Base-by-base conservation (phyloP, 2,797 vertebrate genomes). In the Aphelocoma californica region DNA sequence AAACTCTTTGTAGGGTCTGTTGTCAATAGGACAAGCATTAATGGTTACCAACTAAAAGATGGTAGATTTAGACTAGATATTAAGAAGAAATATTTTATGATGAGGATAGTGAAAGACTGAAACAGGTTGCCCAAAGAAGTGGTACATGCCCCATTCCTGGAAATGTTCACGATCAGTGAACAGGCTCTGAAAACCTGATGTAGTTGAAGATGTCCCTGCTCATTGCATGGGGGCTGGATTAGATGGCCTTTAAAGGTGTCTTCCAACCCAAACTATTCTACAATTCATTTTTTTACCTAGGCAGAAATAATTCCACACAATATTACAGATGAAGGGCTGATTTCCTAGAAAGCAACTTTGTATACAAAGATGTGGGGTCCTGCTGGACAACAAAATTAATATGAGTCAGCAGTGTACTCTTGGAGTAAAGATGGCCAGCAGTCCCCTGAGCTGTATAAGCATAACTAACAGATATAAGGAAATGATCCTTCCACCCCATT, bases 121-220 rank as follows among this genome's bases (percentile, higher is more conserved):
- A 48, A 44, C 1, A 40, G 9, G 10, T 47, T 94, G 5, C 14
- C 16, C 10, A 51, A 62, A 62, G 8, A 56, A 13, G 13, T 44
- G 17, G 21, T 26, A 44, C 28, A 56, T 20, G 4, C 5, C 6
- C 11, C n/a, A 64, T 44, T 7, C n/a, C 54, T 44, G 15, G 29
- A 77, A 84, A 70, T 2, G 18, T 25, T 65, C 32, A 29, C 16
- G 4, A 19, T 53, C 31, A 54, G 2, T 29, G n/a, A n/a, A n/a
- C 0, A 0, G 23, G 8, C 12, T 42, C 34, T 81, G 56, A 66
- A n/a, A 89, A 58, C 7, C 16, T 42, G 20, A 20, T 26, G 16
- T 6, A 28, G 29, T 10, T 69, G 47, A 73, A 81, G 31, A 45
- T 17, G 12, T 5, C 10, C 14, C 31, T 69, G 47, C 4, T 44